A percentile compares a stretch with the other conserved stretches of the same genome.
phyloP scores from a whole-genome alignment of 2,113 vertebrate genomes.

The Cololabis saira region DNA sequence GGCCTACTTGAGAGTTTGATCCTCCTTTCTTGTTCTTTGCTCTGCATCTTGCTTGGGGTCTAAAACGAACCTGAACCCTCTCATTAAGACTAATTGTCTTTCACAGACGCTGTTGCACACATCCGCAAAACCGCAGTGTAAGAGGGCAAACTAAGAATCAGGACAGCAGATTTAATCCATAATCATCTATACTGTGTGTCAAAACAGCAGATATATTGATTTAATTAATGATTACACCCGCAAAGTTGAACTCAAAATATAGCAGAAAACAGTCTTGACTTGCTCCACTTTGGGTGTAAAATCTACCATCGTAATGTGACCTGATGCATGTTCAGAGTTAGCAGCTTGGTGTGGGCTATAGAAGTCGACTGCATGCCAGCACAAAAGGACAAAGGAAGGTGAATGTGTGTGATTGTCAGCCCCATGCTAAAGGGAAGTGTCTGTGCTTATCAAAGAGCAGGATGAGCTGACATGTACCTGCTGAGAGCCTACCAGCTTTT shows the following conservation, averaged over 20 bases:
- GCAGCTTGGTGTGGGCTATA: not conserved
- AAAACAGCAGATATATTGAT: not conserved
- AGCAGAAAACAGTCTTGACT: not conserved
- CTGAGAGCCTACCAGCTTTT: constrained; percentile 61
- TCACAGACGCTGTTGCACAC: constrained; percentile 4
- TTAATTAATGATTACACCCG: no score
- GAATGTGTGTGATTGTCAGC: constrained; percentile 60
- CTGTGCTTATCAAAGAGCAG: constrained; percentile 77
- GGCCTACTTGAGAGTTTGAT: constrained; percentile 36
- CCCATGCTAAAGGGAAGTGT: constrained; percentile 76
- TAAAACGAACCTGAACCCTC: not conserved
- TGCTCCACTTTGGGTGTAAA: not conserved
- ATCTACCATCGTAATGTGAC: not conserved
- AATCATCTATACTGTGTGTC: not conserved
- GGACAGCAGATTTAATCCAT: no score
- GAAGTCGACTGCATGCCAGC: constrained; percentile 11
- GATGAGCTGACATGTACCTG: constrained; percentile 72
- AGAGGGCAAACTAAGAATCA: not conserved
- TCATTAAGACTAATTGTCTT: constrained; percentile 23
- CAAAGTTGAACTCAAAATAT: not conserved
- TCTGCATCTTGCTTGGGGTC: constrained; percentile 31
- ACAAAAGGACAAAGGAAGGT: constrained; percentile 11
- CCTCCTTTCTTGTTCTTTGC: constrained; percentile 31
- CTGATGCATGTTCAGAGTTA: not conserved
- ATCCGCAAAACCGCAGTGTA: not conserved